Conservation (phyloP, 2,113 vertebrate species). For the Isichthys henryi region DNA sequence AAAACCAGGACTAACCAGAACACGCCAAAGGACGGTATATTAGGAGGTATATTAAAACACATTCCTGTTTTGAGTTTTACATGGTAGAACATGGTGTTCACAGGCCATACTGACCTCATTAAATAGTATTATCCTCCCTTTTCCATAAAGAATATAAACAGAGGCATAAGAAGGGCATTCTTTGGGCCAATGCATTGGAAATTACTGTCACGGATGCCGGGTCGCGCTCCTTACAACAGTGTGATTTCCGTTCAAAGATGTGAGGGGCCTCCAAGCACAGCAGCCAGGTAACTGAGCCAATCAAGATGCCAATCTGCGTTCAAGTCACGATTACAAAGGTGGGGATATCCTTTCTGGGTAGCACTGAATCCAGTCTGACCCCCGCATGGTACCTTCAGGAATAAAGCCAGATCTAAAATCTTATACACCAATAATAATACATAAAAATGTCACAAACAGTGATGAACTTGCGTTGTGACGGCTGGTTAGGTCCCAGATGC, state of each 20-base stretch:
- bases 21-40: neutral
- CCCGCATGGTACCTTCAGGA: neutral
- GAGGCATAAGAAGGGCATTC: neutral
- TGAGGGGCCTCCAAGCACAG: neutral
- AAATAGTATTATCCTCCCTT: neutral
- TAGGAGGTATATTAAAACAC: conserved; percentile 11
- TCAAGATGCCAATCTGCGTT: neutral
- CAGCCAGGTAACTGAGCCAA: neutral
- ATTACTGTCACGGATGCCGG: neutral
- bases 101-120: neutral
- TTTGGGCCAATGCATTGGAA: neutral
- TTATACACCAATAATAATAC: neutral
- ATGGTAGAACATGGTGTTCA: neutral
- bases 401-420: conserved; percentile 6
- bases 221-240: neutral
- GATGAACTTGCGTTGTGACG: neutral
- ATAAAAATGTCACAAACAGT: neutral
- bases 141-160: neutral
- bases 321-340: neutral
- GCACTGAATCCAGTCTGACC: neutral
- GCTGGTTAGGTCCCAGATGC: neutral
- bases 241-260: neutral
- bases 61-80: conserved; percentile 4
- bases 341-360: neutral
- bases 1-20: neutral